Percentiles rank a stretch among this genome's conserved stretches.
phyloP scores from a whole-genome alignment of 2,797 vertebrate genomes.

The Astyanax mexicanus region DNA sequence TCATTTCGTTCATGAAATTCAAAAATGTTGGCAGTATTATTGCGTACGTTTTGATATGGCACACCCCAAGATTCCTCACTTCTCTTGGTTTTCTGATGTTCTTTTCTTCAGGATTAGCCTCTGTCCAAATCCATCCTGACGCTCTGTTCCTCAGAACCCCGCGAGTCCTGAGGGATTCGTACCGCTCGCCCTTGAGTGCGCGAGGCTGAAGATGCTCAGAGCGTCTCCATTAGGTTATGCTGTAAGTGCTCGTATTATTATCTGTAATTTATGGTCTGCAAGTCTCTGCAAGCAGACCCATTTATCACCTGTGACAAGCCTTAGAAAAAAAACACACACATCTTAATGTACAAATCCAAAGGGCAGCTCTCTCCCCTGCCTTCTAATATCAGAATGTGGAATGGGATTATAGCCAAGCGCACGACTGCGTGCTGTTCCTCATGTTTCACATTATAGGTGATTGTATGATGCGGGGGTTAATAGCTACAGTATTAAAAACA shows the following conservation, averaged over 20 bases:
- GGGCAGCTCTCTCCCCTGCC: constrained; percentile 48
- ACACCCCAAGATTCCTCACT: too few species aligned
- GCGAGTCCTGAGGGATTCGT: constrained; percentile 1
- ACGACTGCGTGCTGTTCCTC: constrained; percentile 44
- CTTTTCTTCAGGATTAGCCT: constrained; percentile 5
- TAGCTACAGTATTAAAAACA: constrained; percentile 34
- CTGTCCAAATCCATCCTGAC: neutral
- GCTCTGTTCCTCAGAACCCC: constrained; percentile 3
- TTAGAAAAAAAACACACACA: constrained; percentile 55
- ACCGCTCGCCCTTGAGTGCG: constrained; percentile 36
- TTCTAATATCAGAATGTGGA: constrained; percentile 45
- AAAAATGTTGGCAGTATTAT: too few species aligned
- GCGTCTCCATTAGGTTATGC: constrained; percentile 58
- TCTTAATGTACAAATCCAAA: constrained; percentile 55
- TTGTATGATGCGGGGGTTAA: constrained; percentile 47
- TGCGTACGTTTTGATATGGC: too few species aligned
- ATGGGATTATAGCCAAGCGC: constrained; percentile 54
- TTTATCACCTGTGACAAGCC: constrained; percentile 52
- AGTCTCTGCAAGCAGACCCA: constrained; percentile 40
- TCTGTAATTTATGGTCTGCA: constrained; percentile 26
- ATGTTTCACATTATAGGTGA: constrained; percentile 51
- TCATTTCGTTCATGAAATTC: too few species aligned
- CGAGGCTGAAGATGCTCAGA: constrained; percentile 49
- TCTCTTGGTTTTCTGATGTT: neutral
- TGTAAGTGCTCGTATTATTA: constrained; percentile 53